These are phyloP conservation scores for Tor tambroides DNA, from an alignment of 2,113 vertebrate species.

Conservation along the genomic window DNA sequence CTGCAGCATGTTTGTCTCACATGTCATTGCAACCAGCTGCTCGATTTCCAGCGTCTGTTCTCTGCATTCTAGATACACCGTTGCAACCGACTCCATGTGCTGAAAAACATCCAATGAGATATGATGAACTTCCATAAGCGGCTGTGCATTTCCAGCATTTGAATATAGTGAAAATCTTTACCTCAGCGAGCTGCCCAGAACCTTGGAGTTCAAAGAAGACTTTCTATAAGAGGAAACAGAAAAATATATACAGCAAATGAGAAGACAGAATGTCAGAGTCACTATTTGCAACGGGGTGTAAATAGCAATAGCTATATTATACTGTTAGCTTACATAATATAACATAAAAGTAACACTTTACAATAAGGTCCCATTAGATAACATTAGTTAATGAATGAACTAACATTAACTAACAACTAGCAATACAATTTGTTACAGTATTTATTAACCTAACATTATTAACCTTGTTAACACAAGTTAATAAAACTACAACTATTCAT, in stretches of 20 bases:
- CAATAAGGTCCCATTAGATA: background rate
- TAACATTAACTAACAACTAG: no score
- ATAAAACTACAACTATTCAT: background rate
- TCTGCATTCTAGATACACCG: constrained; percentile 72
- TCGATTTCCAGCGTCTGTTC: constrained; percentile 78
- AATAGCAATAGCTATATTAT: background rate
- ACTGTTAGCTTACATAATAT: background rate
- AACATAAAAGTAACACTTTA: background rate
- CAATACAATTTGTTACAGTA: no score
- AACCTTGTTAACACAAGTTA: no score
- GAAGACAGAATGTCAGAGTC: background rate
- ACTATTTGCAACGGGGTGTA: background rate
- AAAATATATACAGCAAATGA: background rate
- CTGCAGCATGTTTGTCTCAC: constrained; percentile 71
- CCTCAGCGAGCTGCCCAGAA: constrained; percentile 71
- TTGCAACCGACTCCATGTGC: constrained; percentile 81
- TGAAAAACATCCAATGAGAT: constrained; percentile 53
- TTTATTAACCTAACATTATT: no score
- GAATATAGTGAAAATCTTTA: constrained; percentile 57
- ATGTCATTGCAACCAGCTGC: constrained; percentile 85
- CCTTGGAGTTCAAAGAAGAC: constrained; percentile 75
- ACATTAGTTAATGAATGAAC: no score
- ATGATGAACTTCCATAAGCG: background rate
- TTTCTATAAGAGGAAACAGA: constrained; percentile 65
- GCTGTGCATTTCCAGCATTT: background rate